phyloP scores from a whole-genome alignment of 30 jellyfish, hydroid and myxozoan genomes.

The Aurelia aurita region DNA sequence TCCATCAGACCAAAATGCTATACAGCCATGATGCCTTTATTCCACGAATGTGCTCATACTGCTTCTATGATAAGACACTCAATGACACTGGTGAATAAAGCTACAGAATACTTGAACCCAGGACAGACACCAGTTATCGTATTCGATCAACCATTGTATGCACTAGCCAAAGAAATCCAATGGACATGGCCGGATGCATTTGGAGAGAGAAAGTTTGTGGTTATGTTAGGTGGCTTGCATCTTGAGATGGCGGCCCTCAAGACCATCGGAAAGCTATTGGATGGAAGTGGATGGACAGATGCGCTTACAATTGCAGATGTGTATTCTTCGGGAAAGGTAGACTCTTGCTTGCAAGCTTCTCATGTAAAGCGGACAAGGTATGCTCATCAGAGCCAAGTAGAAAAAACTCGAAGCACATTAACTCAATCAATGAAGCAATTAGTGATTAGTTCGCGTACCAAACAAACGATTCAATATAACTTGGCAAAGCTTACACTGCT shows the following conservation, averaged over 20 bases:
- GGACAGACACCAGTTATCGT: constrained; percentile 43
- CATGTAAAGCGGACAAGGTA: constrained; percentile 7
- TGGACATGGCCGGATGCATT: background rate
- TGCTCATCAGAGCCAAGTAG: no score
- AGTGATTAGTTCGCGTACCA: no score
- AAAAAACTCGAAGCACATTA: no score
- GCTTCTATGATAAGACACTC: constrained; percentile 25
- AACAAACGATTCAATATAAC: no score
- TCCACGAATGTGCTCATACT: constrained; percentile 16
- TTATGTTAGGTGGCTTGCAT: constrained; percentile 18
- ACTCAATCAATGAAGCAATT: no score
- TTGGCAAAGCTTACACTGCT: no score
- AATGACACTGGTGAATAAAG: constrained; percentile 14
- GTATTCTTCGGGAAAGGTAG: constrained; percentile 8
- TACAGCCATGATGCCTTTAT: background rate
- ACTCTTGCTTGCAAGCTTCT: background rate
- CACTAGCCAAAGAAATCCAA: no score
- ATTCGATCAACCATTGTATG: constrained; percentile 18
- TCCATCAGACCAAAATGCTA: no score
- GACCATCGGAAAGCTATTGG: constrained; percentile 6
- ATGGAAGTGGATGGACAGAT: constrained; percentile 27
- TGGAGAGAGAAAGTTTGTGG: background rate
- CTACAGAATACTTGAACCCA: constrained; percentile 29
- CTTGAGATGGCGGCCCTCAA: constrained; percentile 25
- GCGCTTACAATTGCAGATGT: constrained; percentile 4